Conservation (phyloP, 2,888 invertebrate species). For the Aphidius colemani region DNA sequence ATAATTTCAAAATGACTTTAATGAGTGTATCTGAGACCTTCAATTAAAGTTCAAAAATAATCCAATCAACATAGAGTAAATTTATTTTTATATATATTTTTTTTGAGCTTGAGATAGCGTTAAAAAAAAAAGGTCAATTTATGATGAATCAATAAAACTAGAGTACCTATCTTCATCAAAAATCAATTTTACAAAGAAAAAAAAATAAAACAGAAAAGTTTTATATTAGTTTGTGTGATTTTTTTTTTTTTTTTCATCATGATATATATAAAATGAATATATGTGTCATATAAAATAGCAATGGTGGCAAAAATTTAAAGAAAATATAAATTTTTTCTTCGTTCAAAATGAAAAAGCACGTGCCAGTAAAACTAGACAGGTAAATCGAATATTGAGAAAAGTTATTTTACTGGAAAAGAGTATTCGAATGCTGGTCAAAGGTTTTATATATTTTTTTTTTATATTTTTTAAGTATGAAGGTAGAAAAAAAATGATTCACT, state of each 20-base stretch:
- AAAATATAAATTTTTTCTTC: conserved; percentile 2
- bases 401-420: conserved; percentile 31
- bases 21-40: too few relatives aligned
- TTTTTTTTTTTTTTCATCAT: background rate
- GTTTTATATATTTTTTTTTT: conserved; percentile 22
- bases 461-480: conserved; percentile 3
- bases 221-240: too few relatives aligned
- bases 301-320: background rate
- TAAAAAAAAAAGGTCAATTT: too few relatives aligned
- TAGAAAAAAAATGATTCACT: conserved; percentile 24
- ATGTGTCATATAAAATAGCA: too few relatives aligned
- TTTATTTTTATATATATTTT: too few relatives aligned
- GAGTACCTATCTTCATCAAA: background rate
- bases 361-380: conserved; percentile 14
- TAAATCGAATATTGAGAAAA: conserved; percentile 34
- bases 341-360: background rate
- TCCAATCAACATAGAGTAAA: too few relatives aligned
- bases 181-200: background rate
- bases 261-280: too few relatives aligned
- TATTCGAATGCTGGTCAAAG: conserved; percentile 44
- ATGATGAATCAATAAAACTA: too few relatives aligned
- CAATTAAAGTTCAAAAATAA: too few relatives aligned
- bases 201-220: background rate
- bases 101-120: too few relatives aligned
- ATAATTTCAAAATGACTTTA: too few relatives aligned